A percentile compares a stretch with the other conserved stretches of the same genome.
Conservation (phyloP, 2,888 invertebrate species). For the Esperia sulphurella region DNA sequence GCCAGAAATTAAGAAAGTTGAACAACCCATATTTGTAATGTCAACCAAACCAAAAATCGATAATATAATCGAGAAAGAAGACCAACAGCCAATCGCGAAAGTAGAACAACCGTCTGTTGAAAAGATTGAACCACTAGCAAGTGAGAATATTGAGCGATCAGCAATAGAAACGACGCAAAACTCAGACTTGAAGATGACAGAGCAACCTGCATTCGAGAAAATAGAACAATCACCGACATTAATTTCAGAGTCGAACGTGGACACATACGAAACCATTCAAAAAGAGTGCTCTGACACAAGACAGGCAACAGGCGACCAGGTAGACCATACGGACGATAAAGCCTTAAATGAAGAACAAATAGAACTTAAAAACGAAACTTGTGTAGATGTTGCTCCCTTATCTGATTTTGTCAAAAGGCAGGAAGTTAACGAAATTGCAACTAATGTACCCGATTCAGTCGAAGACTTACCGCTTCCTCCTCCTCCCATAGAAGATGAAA, state of each 20-base stretch:
- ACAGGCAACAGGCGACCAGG: not conserved
- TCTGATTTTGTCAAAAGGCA: not conserved
- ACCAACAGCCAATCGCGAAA: not conserved
- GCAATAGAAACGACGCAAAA: not conserved
- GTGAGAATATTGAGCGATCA: not conserved
- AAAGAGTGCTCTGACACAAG: not conserved
- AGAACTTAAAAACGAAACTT: not conserved
- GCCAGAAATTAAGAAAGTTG: not conserved
- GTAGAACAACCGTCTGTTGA: not conserved
- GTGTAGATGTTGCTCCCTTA: not conserved
- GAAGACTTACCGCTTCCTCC: constrained; percentile 45
- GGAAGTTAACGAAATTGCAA: constrained; percentile 4
- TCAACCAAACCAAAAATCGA: no score
- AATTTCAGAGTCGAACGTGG: constrained; percentile 3
- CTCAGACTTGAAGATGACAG: not conserved
- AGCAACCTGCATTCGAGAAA: constrained; percentile 1
- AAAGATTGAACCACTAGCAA: no score
- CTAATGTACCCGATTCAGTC: constrained; percentile 20
- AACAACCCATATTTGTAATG: not conserved
- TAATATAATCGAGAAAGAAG: not conserved
- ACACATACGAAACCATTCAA: constrained; percentile 4
- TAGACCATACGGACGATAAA: not conserved
- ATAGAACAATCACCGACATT: not conserved
- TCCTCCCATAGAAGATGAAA: constrained; percentile 32
- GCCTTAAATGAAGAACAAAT: not conserved